Percentiles rank a stretch among this genome's conserved stretches.
Conservation (phyloP, 2,113 vertebrate genomes). For the Plecturocebus donacophilus region DNA sequence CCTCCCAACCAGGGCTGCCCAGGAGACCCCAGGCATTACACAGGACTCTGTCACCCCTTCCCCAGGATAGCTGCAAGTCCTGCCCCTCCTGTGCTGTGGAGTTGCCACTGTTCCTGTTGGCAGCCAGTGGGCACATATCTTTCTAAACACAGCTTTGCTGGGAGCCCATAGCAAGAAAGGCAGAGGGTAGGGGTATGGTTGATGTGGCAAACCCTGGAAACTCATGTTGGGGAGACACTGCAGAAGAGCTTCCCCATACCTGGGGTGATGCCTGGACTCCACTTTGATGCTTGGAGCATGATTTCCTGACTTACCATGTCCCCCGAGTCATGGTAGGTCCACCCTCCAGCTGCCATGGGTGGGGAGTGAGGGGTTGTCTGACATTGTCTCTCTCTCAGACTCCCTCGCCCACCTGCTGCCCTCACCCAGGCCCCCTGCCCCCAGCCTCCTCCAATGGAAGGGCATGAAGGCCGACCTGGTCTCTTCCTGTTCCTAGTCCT, state of each 20-base stretch:
- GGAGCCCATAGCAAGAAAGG: not conserved
- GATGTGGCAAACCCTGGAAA: too few species aligned
- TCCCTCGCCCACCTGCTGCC: not conserved
- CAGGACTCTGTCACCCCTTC: not conserved
- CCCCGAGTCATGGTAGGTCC: not conserved
- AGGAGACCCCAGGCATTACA: not conserved
- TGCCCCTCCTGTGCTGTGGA: not conserved
- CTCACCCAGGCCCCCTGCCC: not conserved
- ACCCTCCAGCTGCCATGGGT: not conserved
- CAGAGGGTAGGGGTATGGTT: not conserved
- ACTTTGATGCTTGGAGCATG: too few species aligned
- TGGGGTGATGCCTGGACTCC: not conserved
- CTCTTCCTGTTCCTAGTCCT: not conserved
- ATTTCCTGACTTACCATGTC: not conserved
- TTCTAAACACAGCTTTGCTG: not conserved
- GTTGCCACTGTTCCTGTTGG: not conserved
- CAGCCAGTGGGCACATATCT: not conserved
- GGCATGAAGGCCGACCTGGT: not conserved
- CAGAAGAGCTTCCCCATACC: not conserved
- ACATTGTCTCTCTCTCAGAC: not conserved
- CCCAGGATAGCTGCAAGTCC: not conserved
- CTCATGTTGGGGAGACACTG: not conserved
- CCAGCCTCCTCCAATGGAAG: not conserved
- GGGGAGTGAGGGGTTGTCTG: not conserved
- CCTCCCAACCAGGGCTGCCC: not conserved